Evolutionary conservation across 2,888 invertebrate species (phyloP), one percentile per base, ranked within the genome.

Genomic region (Drosophila limbata): DNA sequence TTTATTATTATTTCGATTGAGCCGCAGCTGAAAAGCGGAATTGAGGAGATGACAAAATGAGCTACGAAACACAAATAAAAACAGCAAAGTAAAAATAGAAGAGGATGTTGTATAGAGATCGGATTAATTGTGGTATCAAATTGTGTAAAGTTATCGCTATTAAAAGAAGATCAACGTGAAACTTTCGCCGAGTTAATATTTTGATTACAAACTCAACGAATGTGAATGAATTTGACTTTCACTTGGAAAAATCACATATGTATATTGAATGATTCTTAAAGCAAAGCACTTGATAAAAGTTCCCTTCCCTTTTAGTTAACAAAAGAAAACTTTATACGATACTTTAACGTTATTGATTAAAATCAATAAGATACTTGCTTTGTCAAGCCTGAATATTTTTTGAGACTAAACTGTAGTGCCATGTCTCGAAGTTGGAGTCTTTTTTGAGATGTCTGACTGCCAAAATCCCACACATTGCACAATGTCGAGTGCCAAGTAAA

Each of bases 381-480:
- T 48, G 8, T 19, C 42, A 44, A 21, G 19, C 5, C 44, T 25
- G 4, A 13, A 13, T 10, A 21, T 25, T 13, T 8, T 21, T 21
- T 44, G 13, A 50, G 21, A n/a, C 11, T 5, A 2, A 52, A 25
- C 37, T 52, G 52, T 28, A 42, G 55, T n/a, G 35, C 35, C 35
- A 56, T 28, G 5, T 21, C 21, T 15, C 4, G 6, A 56, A 28
- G 39, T 17, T 53, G 53, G 17, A 45, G 28, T 4, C 37, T 39
- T 21, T 47, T 55, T 47, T 35, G 13, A 47, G 37, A 11, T 40
- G 39, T 66, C 39, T 47, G 55, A 45, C 60, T 48, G 42, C 44
- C 40, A 73, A 68, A 77, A 73, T 68, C 68, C 78, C 78, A 69
- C 73, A 62, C 73, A 59, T 37, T 13, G 35, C 47, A 28, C 8